Evolutionary conservation across 2,888 invertebrate species (phyloP), one percentile per base, ranked within the genome.

Genomic region (Lepidocyrtinus sp.): DNA sequence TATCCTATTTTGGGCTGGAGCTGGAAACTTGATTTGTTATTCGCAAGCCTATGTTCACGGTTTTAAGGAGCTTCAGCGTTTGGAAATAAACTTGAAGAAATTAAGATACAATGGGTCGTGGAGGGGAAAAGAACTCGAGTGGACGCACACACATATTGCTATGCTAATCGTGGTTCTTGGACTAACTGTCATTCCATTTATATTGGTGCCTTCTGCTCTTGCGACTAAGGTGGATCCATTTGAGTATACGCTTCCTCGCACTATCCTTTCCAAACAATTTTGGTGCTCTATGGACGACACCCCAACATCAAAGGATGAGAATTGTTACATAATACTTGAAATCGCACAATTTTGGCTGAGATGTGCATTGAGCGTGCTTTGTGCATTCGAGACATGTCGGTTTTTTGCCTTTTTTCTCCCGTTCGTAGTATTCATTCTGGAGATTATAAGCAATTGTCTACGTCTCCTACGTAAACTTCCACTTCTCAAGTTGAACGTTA

Each of bases 331-430:
- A 7, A 7, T 7, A 7, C 36, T 36, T 5, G 36, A 36, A 36
- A 5, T 36, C 36, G 36, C 12, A 36, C 5, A 5, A 12, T 12
- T 36, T 36, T 36, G 36, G 5, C 36, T 36, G 36, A 5, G 36
- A 36, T 7, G 5, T 36, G 36, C 12, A 12, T 5, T 36, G 22
- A 5, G n/a, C 5, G 2, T 22, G 9, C 12, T 68, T 3, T 46
- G 68, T n/a, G 50, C 46, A 1, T 17, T 9, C 1, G 68, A 68
- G n/a, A 55, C 24, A 17, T 68, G 68, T n/a, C 22, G 68, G 1
- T 55, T 68, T 45, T 50, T 2, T 5, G 21, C 46, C n/a, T 15
- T 68, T 9, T 55, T 25, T 5, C 22, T 68, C 17, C n/a, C 55
- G 5, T 15, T 50, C 7, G 3, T 68, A 2, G 12, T 24, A 0